Evolutionary conservation across 2,113 vertebrate species (phyloP).

Genomic region (Albula goreensis): DNA sequence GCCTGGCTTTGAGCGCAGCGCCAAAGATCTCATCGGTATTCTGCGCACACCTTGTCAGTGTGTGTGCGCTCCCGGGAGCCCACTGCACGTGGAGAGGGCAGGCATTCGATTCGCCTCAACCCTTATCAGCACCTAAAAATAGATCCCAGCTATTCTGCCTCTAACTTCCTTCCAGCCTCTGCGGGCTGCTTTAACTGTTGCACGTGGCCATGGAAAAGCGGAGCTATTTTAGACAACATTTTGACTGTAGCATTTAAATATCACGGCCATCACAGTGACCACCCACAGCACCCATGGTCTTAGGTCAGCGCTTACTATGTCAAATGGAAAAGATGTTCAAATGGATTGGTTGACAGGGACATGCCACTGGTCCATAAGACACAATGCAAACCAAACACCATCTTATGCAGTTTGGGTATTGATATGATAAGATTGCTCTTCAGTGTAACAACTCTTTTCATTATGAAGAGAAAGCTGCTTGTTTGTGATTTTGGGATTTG

Average conservation of each 20-base stretch:
- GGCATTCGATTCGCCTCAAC: not conserved
- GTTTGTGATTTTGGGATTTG: not conserved
- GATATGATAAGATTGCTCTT: not conserved
- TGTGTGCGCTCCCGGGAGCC: not conserved
- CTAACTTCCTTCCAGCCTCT: not conserved
- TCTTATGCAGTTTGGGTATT: not conserved
- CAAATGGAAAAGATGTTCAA: conserved; percentile 13
- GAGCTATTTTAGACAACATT: not conserved
- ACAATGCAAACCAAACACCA: not conserved
- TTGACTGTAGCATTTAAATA: too few species aligned
- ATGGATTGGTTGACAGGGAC: conserved; percentile 2
- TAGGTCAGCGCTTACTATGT: not conserved
- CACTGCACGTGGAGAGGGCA: not conserved
- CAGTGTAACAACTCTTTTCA: not conserved
- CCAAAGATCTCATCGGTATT: not conserved
- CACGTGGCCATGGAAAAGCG: not conserved
- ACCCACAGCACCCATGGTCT: not conserved
- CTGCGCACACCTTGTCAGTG: not conserved
- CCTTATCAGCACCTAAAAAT: conserved; percentile 25
- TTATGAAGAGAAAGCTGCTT: not conserved
- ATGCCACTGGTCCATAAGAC: not conserved
- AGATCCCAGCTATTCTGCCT: not conserved
- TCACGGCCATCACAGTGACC: not conserved
- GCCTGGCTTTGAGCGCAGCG: not conserved
- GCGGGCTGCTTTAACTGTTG: not conserved